Base-by-base conservation (phyloP, 2,797 vertebrate species). In the Australoheros facetus region DNA sequence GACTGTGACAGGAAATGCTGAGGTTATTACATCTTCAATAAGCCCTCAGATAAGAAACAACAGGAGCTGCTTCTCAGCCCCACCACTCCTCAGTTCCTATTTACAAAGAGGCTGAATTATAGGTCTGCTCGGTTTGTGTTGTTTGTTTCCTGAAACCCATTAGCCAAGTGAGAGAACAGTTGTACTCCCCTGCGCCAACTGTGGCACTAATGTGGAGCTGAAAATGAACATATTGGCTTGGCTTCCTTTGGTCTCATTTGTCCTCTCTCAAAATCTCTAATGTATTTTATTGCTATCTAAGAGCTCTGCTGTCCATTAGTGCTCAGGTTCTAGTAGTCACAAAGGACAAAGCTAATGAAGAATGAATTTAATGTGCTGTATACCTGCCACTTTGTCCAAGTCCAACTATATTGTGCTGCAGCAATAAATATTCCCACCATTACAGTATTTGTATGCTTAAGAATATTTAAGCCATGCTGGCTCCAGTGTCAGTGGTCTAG, bases 271-370 rank as follows among this genome's bases (percentile, higher is more conserved):
- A 77, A 76, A 62, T 37, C 79, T 77, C 64, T 74, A 45, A 82
- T 87, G 82, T 28, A 48, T 85, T 87, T 86, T 66, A 87, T 72
- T 83, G 69, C 37, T 21, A 53, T 84, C 71, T 81, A 73, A 71
- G 70, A 74, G 78, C 73, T 77, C 60, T 60, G 55, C 28, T 48
- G 64, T 83, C 81, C 82, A 79, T 88, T 87, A 88, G 78, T 57
- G 71, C 78, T 84, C 71, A 14, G 62, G 79, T 78, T 66, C 13
- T n/a, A 59, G 74, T 56, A 59, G 78, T 37, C 59, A n/a, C 23
- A 4, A 37, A 76, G 57, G 71, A 79, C 71, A 75, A 75, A 72
- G 73, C 57, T 89, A 60, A 87, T 84, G 56, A 77, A 58, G 51
- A 76, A 77, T 42, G 13, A 76, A 80, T 77, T 83, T 28, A 17